Evolutionary conservation across 2,797 vertebrate species (phyloP), one percentile per base, ranked within the genome.

Genomic region (Argya squamiceps): DNA sequence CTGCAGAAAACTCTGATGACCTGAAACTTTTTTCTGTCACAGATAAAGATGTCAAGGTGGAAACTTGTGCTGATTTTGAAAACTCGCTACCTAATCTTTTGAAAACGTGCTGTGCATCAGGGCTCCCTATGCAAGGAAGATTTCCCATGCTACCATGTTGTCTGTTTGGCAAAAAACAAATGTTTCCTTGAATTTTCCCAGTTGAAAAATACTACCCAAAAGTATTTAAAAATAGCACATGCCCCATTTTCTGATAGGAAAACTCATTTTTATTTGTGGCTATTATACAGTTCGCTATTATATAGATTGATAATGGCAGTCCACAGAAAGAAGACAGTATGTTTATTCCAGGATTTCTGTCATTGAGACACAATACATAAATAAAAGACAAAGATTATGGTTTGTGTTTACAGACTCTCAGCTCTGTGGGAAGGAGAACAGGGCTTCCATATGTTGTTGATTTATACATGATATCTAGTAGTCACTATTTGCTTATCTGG

Each of bases 141-240:
- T 46, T 43, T 53, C 49, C 34, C 2, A 0, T 19, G 12, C 36
- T 63, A 34, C 29, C 4, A 1, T 17, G 1, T 4, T 8, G 3
- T 4, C 49, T 49, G 3, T 23, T 49, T 88, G 50, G 60, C 10
- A 65, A 74, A 47, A 50, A 34, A 52, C 19, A 23, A 41, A 55
- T 1, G 0, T 37, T 79, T 39, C 32, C 29, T 60, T 55, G 9
- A 23, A 6, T 52, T 77, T 92, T 85, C 29, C 27, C 8, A 12
- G 9, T 74, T 56, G 34, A 43, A 64, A 67, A 80, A 53, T 29
- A 15, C 5, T 37, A 12, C 32, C 15, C 11, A 29, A 39, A 69
- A 44, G 6, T 50, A 27, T 65, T 36, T 11, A 1, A 34, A 83
- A 76, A 43, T 23, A 21, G 6, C 32, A 15, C 7, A 17, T 17